Conservation (phyloP, 2,113 vertebrate species). For the Delphinus delphis region DNA sequence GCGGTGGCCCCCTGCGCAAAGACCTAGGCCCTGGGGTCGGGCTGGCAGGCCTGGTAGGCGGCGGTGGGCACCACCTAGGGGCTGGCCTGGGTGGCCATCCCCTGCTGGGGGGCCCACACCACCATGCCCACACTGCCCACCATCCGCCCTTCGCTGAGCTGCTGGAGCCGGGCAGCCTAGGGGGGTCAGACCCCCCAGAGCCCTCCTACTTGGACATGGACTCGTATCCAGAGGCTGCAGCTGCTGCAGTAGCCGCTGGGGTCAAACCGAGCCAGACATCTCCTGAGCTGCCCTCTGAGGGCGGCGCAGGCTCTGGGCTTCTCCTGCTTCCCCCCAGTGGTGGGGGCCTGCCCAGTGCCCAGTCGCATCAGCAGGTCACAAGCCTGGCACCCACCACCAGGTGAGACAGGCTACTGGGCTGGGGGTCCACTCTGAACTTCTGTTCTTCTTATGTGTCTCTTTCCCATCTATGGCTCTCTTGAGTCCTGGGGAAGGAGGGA, state of each 20-base stretch:
- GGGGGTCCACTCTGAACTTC: background rate
- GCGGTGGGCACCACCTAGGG: conserved; percentile 74
- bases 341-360: conserved; percentile 87
- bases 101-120: conserved; percentile 79
- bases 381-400: conserved; percentile 80
- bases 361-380: conserved; percentile 92
- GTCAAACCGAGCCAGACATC: conserved; percentile 94
- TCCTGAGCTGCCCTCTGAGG: conserved; percentile 89
- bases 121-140: conserved; percentile 83
- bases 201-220: conserved; percentile 95
- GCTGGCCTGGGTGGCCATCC: conserved; percentile 84
- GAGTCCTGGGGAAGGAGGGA: background rate
- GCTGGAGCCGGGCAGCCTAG: conserved; percentile 83
- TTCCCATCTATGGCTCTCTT: background rate
- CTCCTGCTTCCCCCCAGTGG: conserved; percentile 72
- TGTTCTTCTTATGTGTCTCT: background rate
- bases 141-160: conserved; percentile 89
- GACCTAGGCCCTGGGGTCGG: conserved; percentile 83
- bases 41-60: conserved; percentile 83
- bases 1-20: conserved; percentile 82
- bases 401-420: conserved; percentile 56
- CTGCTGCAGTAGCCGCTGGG: conserved; percentile 51
- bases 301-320: conserved; percentile 69
- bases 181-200: conserved; percentile 89
- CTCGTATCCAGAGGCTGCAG: conserved; percentile 88